Evolutionary conservation across 2,113 vertebrate genomes (phyloP).

Genomic region (Anthoscopus minutus): DNA sequence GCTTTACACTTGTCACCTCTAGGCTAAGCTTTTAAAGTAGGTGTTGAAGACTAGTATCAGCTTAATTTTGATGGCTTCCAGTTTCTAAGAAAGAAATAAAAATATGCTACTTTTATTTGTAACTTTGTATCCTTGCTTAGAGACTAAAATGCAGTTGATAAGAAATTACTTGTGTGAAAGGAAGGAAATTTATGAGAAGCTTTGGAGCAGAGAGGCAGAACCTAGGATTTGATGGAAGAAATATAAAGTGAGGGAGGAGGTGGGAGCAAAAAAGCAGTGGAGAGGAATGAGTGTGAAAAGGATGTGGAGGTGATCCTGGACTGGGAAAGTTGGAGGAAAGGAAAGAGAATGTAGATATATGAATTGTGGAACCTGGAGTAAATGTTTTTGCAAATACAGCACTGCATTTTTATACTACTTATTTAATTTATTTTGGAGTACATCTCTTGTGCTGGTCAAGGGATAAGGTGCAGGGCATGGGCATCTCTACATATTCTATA

Average conservation of each 20-base stretch:
- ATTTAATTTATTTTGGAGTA: not conserved
- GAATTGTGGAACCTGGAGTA: not conserved
- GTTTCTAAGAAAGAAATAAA: not conserved
- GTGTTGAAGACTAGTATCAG: not conserved
- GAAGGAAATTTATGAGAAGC: not conserved
- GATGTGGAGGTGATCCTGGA: not conserved
- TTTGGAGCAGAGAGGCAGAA: not conserved
- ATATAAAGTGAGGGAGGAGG: not conserved
- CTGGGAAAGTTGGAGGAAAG: not conserved
- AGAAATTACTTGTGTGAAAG: not conserved
- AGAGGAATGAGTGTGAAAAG: not conserved
- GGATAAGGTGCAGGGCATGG: not conserved
- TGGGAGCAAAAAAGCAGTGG: not conserved
- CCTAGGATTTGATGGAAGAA: not conserved
- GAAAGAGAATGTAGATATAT: not conserved
- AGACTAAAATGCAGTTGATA: not conserved
- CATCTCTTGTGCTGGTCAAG: not conserved
- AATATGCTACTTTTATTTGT: not conserved
- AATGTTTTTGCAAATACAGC: not conserved
- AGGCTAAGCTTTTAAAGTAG: not conserved
- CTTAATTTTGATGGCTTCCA: not conserved
- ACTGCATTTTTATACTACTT: not conserved
- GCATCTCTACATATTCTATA: not conserved
- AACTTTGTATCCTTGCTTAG: not conserved
- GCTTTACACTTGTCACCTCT: not conserved